Percentiles rank a stretch among this genome's conserved stretches.
Evolutionary conservation across 2,113 vertebrate species (phyloP).

Genomic region (Forbesichthys papilliferus): DNA sequence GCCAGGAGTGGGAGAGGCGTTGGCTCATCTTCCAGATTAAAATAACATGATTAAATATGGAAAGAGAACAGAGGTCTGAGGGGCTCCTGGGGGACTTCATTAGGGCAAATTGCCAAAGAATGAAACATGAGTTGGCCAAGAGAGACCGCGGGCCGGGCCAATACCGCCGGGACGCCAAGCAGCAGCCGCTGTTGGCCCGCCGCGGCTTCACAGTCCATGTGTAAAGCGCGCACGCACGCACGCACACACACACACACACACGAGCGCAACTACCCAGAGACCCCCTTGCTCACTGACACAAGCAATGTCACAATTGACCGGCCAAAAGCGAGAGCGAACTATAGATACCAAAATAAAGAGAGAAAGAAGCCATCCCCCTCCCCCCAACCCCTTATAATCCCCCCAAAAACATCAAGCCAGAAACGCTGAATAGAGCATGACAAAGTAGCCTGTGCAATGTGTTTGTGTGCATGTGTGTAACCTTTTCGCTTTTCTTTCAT

Average conservation of each 20-base stretch:
- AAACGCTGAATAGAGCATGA: conserved; percentile 41
- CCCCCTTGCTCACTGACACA: conserved; percentile 87
- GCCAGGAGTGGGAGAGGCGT: conserved; percentile 65
- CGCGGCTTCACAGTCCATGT: conserved; percentile 80
- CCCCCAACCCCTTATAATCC: conserved; percentile 19
- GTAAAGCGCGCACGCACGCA: conserved; percentile 84
- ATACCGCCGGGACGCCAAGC: conserved; percentile 85
- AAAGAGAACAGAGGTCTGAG: conserved; percentile 89
- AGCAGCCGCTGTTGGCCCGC: conserved; percentile 66
- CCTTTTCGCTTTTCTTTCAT: conserved; percentile 57
- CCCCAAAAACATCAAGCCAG: conserved; percentile 49
- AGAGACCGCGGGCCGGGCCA: conserved; percentile 86
- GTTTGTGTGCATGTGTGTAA: conserved; percentile 19
- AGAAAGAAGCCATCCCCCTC: conserved; percentile 17
- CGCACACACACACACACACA: conserved; percentile 42
- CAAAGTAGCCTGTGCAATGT: conserved; percentile 20
- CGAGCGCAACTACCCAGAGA: conserved; percentile 83
- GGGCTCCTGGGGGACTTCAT: conserved; percentile 97
- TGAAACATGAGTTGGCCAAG: conserved; percentile 98
- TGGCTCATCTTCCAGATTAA: conserved; percentile 87
- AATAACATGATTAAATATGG: conserved; percentile 94
- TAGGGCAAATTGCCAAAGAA: conserved; percentile 99
- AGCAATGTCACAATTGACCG: conserved; percentile 93
- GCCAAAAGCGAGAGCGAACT: conserved; percentile 76
- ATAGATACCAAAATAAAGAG: conserved; percentile 54